These are phyloP conservation scores for Stichopus chloronotus DNA, from an alignment of 35 echinoderm and acorn worm species.

Conservation along the genomic window DNA sequence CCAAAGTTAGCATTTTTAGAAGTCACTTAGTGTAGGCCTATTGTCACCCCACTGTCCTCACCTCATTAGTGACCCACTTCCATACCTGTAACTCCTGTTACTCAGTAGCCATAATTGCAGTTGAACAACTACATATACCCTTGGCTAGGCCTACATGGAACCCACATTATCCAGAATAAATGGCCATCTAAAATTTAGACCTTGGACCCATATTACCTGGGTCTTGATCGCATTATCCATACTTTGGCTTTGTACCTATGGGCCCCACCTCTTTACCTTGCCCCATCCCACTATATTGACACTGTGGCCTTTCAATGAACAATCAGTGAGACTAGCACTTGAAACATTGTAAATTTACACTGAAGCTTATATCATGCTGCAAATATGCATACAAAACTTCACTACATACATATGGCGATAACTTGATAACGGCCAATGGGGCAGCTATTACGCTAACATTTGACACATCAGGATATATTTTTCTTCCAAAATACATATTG, in stretches of 20 bases:
- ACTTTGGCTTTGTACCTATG: background rate
- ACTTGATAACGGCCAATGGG: background rate
- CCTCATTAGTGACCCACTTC: too few relatives aligned
- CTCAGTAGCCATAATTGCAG: too few relatives aligned
- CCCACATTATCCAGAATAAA: too few relatives aligned
- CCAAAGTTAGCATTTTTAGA: too few relatives aligned
- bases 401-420: background rate
- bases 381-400: background rate
- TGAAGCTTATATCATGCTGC: background rate
- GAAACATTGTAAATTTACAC: too few relatives aligned
- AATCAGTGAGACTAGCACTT: background rate
- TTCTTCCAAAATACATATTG: background rate
- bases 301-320: background rate
- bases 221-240: background rate
- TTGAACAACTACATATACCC: too few relatives aligned
- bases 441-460: background rate
- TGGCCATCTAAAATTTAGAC: too few relatives aligned
- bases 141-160: too few relatives aligned
- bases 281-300: background rate
- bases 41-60: too few relatives aligned
- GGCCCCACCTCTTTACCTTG: background rate
- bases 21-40: too few relatives aligned
- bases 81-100: too few relatives aligned
- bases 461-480: background rate
- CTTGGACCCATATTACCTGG: background rate